These are phyloP conservation scores for Gallinago solitaria DNA, from an alignment of 2,797 vertebrate species.

Conservation along the genomic window DNA sequence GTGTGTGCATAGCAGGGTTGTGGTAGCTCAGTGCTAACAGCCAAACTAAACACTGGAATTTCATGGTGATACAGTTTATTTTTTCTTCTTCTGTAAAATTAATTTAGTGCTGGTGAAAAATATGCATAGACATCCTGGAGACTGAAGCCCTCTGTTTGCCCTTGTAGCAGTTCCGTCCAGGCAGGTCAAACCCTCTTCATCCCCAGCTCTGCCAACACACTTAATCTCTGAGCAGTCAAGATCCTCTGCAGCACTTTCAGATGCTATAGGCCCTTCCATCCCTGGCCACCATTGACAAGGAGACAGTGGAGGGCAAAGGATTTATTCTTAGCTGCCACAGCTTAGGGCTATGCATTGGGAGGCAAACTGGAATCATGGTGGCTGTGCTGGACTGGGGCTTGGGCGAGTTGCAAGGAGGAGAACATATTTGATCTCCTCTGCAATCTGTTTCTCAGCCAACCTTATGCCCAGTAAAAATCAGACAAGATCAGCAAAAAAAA, in stretches of 20 bases:
- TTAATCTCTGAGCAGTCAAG: neutral
- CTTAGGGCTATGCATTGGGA: neutral
- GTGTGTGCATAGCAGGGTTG: neutral
- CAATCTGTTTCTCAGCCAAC: neutral
- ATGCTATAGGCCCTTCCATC: neutral
- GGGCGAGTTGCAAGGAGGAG: neutral
- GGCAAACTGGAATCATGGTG: neutral
- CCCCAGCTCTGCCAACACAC: neutral
- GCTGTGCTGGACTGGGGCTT: neutral
- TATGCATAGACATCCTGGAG: neutral
- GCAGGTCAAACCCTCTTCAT: neutral
- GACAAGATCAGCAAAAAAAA: neutral
- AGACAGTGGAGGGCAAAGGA: neutral
- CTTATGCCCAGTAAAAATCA: neutral
- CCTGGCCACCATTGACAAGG: neutral
- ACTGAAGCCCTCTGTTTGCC: neutral
- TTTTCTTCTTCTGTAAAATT: conserved; percentile 27
- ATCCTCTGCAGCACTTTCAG: neutral
- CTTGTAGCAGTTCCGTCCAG: neutral
- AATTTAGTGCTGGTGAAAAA: neutral
- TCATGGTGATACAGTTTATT: conserved; percentile 14
- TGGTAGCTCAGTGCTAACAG: neutral
- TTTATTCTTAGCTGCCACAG: neutral
- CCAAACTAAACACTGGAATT: conserved; percentile 49
- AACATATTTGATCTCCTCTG: neutral